These are phyloP conservation scores for Chiloscyllium punctatum DNA, from an alignment of 2,797 vertebrate species.

Conservation along the genomic window DNA sequence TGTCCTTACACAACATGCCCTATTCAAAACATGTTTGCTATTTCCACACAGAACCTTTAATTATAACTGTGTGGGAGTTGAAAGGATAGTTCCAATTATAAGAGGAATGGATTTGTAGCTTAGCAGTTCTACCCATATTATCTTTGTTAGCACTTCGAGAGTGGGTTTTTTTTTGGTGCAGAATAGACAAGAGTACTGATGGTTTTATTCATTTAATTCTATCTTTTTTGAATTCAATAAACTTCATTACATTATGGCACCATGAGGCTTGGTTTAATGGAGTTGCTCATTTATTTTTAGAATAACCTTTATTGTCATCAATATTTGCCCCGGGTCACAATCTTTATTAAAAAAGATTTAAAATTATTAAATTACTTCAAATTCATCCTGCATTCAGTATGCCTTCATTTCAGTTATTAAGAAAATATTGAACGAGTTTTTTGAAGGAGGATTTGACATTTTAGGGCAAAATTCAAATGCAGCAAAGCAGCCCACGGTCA, in stretches of 20 bases:
- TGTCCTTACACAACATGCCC: not conserved
- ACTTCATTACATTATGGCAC: not conserved
- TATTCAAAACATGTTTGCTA: not conserved
- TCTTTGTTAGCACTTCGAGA: not conserved
- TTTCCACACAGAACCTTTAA: not conserved
- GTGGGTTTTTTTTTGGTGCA: not conserved
- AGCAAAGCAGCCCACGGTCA: not conserved
- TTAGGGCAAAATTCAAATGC: not conserved
- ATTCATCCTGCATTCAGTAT: not conserved
- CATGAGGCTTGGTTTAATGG: not conserved
- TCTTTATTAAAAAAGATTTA: not conserved
- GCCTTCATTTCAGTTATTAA: not conserved
- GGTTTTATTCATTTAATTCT: not conserved
- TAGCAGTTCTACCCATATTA: not conserved
- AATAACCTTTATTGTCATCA: too few species aligned
- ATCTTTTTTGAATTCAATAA: not conserved
- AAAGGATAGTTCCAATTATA: conserved; percentile 23
- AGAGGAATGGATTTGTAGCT: conserved; percentile 20
- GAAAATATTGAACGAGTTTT: not conserved
- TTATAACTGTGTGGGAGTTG: not conserved
- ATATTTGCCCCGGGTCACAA: not conserved
- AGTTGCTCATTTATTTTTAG: not conserved
- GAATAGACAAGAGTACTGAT: not conserved
- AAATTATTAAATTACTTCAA: too few species aligned
- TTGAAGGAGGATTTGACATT: not conserved